Evolutionary conservation across 2,888 invertebrate genomes (phyloP), one percentile per base, ranked within the genome.

Genomic region (Eucera pruinosa): DNA sequence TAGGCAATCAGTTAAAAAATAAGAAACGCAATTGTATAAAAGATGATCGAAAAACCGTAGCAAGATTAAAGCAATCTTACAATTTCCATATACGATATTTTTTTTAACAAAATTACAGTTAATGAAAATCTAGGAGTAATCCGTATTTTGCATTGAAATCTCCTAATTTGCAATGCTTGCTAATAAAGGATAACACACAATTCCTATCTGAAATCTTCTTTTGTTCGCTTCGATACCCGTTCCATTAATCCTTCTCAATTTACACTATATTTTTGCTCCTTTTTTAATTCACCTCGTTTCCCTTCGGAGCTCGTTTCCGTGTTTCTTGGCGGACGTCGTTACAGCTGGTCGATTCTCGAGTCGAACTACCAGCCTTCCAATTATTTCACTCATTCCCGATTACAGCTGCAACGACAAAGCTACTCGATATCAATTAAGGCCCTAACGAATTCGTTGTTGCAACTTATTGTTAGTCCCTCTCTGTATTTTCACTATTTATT

Each of bases 311-410:
- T 3, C 15, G 39, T 52, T 43, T 50, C 15, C 23, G n/a, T 69
- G 57, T 62, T 57, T 25, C 57, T 62, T 62, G 39, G 11, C 23
- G 20, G 41, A 20, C 48, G 43, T 67, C 61, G 76, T 74, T 76
- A 62, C 61, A 55, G 48, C 39, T 52, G 57, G 30, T 54, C 75
- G 57, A 36, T 50, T 47, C 50, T 36, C 54, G 36, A 67, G 7
- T 45, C 27, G 60, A 64, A 58, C 36, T 43, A 25, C 33, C 41
- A 13, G 52, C 39, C 61, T 27, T 72, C 72, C 78, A 79, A 79
- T 79, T 78, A 79, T 72, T 78, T 78, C 61, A 52, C 66, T 77
- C 55, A 48, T 65, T 54, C 58, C 78, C 33, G 50, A 60, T 64
- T 45, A 64, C 52, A 54, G 36, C 50, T 58, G n/a, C n/a, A n/a